Evolutionary conservation across 2,113 vertebrate genomes (phyloP).

Genomic region (Catharus bicknelli): DNA sequence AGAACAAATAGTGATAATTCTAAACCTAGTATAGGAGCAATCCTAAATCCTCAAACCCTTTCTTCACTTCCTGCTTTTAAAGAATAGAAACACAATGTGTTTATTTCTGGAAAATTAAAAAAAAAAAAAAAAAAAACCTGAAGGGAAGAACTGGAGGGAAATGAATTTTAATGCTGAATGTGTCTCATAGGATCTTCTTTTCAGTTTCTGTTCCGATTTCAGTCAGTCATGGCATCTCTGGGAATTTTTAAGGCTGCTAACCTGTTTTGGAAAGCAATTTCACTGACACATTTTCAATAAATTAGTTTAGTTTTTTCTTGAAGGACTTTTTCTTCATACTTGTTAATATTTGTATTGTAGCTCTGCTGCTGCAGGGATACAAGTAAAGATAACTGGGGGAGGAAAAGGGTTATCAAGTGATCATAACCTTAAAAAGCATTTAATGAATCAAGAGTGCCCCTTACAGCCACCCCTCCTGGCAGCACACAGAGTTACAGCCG

Average conservation of each 20-base stretch:
- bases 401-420: not conserved
- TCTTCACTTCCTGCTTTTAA: not conserved
- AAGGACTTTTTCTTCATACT: not conserved
- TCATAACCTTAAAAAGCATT: not conserved
- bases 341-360: not conserved
- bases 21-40: not conserved
- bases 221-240: not conserved
- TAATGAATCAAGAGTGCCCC: not conserved
- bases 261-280: slow-evolving; percentile 23
- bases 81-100: not conserved
- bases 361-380: not conserved
- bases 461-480: not conserved
- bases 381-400: not conserved
- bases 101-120: slow-evolving; percentile 9
- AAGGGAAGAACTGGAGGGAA: not conserved
- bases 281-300: not conserved
- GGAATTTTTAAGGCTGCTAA: slow-evolving; percentile 11
- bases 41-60: not conserved
- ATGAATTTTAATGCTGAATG: not conserved
- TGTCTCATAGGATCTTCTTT: not conserved
- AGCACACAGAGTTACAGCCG: not conserved
- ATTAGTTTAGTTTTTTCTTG: slow-evolving; percentile 14
- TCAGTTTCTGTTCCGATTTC: slow-evolving; percentile 11
- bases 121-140: not conserved
- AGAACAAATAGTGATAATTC: not conserved